These are phyloP conservation scores for rat (Rattus norvegicus) DNA, from an alignment of 2,113 vertebrate genomes.

Conservation along the genomic window DNA sequence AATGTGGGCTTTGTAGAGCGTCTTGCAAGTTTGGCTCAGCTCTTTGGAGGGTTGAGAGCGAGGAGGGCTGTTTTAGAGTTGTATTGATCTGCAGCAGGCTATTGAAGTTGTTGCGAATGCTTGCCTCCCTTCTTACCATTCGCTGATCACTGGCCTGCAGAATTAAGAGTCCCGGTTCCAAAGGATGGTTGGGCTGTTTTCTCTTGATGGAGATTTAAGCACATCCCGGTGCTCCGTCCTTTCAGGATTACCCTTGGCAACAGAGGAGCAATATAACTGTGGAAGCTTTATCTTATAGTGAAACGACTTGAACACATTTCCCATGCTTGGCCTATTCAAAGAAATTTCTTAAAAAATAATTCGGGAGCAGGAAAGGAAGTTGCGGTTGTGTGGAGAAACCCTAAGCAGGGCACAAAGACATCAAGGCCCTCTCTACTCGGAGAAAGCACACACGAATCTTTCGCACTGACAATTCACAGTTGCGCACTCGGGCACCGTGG, in stretches of 20 bases:
- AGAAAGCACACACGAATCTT: constrained; percentile 45
- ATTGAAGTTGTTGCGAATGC: constrained; percentile 83
- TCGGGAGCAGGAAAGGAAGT: constrained; percentile 36
- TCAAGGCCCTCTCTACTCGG: constrained; percentile 48
- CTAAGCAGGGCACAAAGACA: constrained; percentile 63
- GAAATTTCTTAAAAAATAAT: background rate
- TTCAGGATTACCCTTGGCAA: constrained; percentile 63
- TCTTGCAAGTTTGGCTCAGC: constrained; percentile 23
- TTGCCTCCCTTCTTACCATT: constrained; percentile 82
- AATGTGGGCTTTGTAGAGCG: constrained; percentile 64
- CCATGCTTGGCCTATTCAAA: constrained; percentile 43
- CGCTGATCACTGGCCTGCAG: constrained; percentile 79
- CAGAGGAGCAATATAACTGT: constrained; percentile 56
- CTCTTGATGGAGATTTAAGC: constrained; percentile 76
- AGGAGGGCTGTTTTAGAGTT: constrained; percentile 68
- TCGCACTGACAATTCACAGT: constrained; percentile 66
- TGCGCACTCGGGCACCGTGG: background rate
- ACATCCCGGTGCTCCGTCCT: constrained; percentile 65
- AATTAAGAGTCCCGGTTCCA: constrained; percentile 78
- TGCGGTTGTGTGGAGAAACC: constrained; percentile 63
- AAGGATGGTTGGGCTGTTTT: constrained; percentile 67
- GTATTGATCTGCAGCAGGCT: constrained; percentile 83
- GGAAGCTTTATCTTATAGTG: constrained; percentile 68
- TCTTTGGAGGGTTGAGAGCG: constrained; percentile 68
- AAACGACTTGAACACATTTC: constrained; percentile 58